Conservation (phyloP, 2,113 vertebrate species). For the Hepsetus odoe region DNA sequence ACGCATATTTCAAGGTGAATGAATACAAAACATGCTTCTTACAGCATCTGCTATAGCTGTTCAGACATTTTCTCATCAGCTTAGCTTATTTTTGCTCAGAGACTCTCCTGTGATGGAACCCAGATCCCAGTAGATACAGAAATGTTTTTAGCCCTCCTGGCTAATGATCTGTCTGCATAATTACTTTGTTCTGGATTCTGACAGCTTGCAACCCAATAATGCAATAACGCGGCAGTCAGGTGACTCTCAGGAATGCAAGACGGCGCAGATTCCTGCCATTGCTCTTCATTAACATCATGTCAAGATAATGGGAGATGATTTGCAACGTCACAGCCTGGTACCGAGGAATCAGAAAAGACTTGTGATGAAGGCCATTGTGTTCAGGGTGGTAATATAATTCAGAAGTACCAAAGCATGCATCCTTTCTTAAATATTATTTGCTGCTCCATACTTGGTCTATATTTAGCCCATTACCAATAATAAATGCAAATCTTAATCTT, state of each 20-base stretch:
- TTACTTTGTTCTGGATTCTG: constrained; percentile 47
- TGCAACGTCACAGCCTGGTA: background rate
- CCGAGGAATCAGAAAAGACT: background rate
- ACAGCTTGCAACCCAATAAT: constrained; percentile 50
- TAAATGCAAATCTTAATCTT: no score
- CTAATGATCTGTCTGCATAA: constrained; percentile 41
- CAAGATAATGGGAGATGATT: constrained; percentile 38
- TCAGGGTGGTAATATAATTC: background rate
- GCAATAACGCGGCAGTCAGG: constrained; percentile 40
- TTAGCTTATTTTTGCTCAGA: background rate
- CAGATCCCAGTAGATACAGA: constrained; percentile 32
- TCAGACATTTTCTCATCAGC: background rate
- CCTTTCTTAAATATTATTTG: background rate
- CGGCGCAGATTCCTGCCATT: constrained; percentile 38
- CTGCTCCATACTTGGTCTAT: background rate
- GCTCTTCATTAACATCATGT: constrained; percentile 47
- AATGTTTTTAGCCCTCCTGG: constrained; percentile 25
- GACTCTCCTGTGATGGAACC: constrained; percentile 7
- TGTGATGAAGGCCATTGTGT: background rate
- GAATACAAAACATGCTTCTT: background rate
- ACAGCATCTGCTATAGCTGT: background rate
- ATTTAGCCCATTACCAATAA: no score
- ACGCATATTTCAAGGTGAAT: background rate
- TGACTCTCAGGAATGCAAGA: constrained; percentile 26
- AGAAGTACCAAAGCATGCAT: background rate